A percentile compares a stretch with the other conserved stretches of the same genome.
phyloP scores from a whole-genome alignment of 1,140 invertebrate species.

The Lepidurus arcticus region DNA sequence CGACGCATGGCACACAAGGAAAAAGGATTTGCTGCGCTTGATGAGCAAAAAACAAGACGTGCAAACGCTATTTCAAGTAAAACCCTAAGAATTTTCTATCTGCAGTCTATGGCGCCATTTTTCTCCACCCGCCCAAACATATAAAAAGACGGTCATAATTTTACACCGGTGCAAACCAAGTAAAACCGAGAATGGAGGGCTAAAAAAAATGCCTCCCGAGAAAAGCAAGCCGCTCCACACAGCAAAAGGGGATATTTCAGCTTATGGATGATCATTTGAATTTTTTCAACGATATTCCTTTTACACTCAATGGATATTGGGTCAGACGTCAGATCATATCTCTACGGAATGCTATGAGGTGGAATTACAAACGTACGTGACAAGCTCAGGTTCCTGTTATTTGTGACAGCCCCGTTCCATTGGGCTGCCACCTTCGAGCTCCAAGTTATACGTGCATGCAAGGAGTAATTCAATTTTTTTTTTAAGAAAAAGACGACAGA shows the following conservation, averaged over 20 bases:
- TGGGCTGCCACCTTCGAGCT: neutral
- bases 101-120: too few species aligned
- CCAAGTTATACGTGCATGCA: neutral
- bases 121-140: too few species aligned
- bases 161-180: too few species aligned
- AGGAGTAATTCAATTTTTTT: neutral
- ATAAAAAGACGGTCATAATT: too few species aligned
- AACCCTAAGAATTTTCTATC: too few species aligned
- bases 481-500: neutral
- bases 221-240: too few species aligned
- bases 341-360: neutral
- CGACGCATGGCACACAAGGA: neutral
- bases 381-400: neutral
- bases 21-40: neutral
- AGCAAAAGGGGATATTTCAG: neutral
- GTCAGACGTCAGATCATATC: neutral
- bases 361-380: neutral
- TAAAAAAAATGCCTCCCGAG: too few species aligned
- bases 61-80: neutral
- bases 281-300: constrained; percentile 3
- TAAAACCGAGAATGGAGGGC: too few species aligned
- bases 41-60: neutral
- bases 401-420: neutral
- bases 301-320: constrained; percentile 10
- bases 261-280: neutral